Conservation (phyloP, 2,113 vertebrate species). For the Dinomys branickii region DNA sequence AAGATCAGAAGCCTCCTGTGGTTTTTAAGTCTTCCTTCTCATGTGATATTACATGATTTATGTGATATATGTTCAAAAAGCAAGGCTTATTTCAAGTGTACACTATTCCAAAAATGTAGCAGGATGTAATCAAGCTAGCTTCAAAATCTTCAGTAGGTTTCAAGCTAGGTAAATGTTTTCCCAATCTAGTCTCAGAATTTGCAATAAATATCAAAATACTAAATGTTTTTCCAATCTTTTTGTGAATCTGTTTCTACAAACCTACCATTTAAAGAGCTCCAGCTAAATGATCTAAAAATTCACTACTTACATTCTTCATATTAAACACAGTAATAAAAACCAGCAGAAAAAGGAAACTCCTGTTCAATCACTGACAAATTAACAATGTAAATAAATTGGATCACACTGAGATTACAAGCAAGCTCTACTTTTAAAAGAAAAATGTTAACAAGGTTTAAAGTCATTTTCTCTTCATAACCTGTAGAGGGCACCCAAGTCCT, state of each 20-base stretch:
- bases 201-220: conserved; percentile 41
- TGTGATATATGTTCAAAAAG: neutral
- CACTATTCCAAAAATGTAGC: neutral
- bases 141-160: conserved; percentile 31
- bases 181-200: neutral
- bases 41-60: neutral
- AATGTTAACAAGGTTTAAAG: neutral
- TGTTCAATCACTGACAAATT: conserved; percentile 4
- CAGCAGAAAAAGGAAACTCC: neutral
- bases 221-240: neutral
- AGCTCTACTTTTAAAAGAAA: conserved; percentile 14
- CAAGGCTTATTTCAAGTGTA: conserved; percentile 40
- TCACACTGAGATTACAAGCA: neutral
- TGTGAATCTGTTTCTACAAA: neutral
- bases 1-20: neutral
- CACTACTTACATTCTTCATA: conserved; percentile 30
- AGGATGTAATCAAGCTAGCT: neutral
- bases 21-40: neutral
- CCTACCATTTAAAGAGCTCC: neutral
- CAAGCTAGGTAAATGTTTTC: conserved; percentile 44
- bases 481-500: conserved; percentile 86
- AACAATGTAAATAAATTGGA: conserved; percentile 47
- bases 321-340: conserved; percentile 39
- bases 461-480: conserved; percentile 72
- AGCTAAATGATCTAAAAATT: conserved; percentile 12